Evolutionary conservation across 2,888 invertebrate genomes (phyloP).

Genomic region (Gari tellinella): DNA sequence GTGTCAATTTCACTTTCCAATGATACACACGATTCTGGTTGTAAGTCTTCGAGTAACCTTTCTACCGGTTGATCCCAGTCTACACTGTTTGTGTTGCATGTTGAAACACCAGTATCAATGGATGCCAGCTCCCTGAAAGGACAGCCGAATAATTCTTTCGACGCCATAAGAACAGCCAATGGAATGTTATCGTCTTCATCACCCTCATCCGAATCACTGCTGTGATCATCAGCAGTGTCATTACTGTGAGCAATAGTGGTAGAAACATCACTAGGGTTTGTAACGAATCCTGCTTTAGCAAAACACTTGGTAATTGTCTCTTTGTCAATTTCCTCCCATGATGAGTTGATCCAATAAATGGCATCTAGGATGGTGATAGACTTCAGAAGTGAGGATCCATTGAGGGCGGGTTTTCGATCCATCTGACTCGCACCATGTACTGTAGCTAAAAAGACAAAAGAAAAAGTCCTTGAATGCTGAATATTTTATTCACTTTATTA

Average conservation of each 20-base stretch:
- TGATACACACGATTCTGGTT: not conserved
- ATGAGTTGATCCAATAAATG: slow-evolving; percentile 30
- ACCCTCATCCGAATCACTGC: not conserved
- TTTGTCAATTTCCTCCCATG: slow-evolving; percentile 19
- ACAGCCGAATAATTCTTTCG: slow-evolving; percentile 1
- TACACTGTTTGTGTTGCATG: slow-evolving; percentile 3
- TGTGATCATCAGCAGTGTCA: not conserved
- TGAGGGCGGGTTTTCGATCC: slow-evolving; percentile 2
- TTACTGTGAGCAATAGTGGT: not conserved
- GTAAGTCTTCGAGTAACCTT: not conserved
- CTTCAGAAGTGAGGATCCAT: slow-evolving; percentile 7
- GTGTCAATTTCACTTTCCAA: not conserved
- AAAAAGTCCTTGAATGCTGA: not conserved
- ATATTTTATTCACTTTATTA: not conserved
- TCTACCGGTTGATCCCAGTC: slow-evolving; percentile 3
- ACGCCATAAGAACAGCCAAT: not conserved
- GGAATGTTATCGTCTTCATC: slow-evolving; percentile 13
- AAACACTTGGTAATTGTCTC: not conserved
- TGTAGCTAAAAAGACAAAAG: not conserved
- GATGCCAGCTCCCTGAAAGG: not conserved
- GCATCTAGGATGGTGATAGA: slow-evolving; percentile 12
- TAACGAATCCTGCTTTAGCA: not conserved
- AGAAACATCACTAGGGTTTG: not conserved
- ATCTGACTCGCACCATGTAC: not conserved
- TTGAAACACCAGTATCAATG: not conserved